Evolutionary conservation across 2,797 vertebrate genomes (phyloP).

Genomic region (Aselliscus stoliczkanus): DNA sequence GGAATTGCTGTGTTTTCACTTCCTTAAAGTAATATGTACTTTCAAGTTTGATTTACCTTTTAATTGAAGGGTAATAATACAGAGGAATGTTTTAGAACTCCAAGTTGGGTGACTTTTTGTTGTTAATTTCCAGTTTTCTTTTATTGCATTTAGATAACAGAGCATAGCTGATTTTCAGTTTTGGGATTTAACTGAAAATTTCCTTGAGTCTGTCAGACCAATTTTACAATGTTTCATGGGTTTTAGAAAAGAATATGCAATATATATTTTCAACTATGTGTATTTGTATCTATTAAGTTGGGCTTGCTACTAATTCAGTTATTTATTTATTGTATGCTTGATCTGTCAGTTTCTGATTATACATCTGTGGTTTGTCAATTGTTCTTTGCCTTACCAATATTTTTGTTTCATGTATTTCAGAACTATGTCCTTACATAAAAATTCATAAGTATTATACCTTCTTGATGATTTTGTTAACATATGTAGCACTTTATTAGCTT

Average conservation of each 20-base stretch:
- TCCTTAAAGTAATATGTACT: not conserved
- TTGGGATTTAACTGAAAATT: constrained; percentile 15
- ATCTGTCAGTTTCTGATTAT: not conserved
- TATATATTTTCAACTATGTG: not conserved
- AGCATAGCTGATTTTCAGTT: not conserved
- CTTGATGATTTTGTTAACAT: not conserved
- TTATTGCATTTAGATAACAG: not conserved
- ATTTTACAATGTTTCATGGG: not conserved
- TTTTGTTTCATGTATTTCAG: constrained; percentile 4
- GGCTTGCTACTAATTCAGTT: not conserved
- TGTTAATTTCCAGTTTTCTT: constrained; percentile 2
- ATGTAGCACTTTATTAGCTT: not conserved
- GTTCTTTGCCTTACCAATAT: not conserved
- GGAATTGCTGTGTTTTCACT: not conserved
- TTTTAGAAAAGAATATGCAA: not conserved
- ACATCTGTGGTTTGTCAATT: not conserved
- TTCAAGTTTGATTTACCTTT: not conserved
- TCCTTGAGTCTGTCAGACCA: not conserved
- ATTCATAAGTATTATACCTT: not conserved
- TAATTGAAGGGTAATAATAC: not conserved
- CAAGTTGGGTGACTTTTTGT: not conserved
- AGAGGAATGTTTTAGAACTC: not conserved
- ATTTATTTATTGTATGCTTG: not conserved
- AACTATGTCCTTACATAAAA: not conserved
- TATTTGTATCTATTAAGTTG: not conserved